phyloP scores from a whole-genome alignment of 1,140 invertebrate genomes.

The Bacillus rossius region DNA sequence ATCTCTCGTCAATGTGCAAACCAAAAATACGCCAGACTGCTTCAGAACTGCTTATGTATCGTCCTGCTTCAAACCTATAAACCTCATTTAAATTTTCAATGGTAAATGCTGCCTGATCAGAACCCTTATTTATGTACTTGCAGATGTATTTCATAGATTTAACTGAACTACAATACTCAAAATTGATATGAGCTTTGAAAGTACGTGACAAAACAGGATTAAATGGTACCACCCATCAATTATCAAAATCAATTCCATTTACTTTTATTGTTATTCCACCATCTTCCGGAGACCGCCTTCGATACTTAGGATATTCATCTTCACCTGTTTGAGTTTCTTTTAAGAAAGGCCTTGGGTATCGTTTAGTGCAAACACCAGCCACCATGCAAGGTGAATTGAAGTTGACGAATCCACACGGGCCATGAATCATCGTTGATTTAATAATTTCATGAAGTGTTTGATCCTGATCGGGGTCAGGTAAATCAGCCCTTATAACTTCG shows the following conservation, averaged over 20 bases:
- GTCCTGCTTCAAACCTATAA: neutral
- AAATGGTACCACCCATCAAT: slow-evolving; percentile 45
- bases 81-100: slow-evolving; percentile 10
- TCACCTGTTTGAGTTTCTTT: slow-evolving; percentile 1
- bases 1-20: slow-evolving; percentile 22
- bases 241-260: too few species aligned
- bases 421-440: slow-evolving; percentile 45
- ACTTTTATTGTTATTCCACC: slow-evolving; percentile 33
- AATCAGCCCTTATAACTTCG: slow-evolving; percentile 38
- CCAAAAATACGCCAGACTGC: slow-evolving; percentile 9
- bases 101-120: slow-evolving; percentile 37
- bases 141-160: slow-evolving; percentile 48
- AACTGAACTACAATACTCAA: slow-evolving; percentile 46
- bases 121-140: slow-evolving; percentile 44
- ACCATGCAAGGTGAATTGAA: slow-evolving; percentile 12
- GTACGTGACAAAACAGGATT: slow-evolving; percentile 43
- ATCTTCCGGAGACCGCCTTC: slow-evolving; percentile 28
- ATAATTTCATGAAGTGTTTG: slow-evolving; percentile 37
- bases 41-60: neutral
- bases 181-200: slow-evolving; percentile 46
- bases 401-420: slow-evolving; percentile 37
- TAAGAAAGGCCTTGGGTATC: slow-evolving; percentile 10
- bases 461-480: slow-evolving; percentile 36
- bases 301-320: neutral
- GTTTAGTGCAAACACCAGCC: slow-evolving; percentile 6